Conservation (phyloP, 2,888 invertebrate species). For the Cataglyphis cursor region DNA sequence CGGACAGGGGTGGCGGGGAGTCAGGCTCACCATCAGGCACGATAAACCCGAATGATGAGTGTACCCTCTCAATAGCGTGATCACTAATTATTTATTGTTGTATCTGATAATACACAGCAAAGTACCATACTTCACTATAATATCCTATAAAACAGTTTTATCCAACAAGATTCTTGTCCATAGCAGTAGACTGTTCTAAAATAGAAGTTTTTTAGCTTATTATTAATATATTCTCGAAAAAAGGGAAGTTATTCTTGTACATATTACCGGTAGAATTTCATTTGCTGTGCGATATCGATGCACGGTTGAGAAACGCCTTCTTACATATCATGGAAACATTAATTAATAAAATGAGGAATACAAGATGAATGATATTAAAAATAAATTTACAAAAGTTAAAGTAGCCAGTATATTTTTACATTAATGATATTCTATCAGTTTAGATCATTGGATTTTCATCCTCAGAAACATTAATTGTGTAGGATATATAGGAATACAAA, state of each 20-base stretch:
- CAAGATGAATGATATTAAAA: constrained; percentile 11
- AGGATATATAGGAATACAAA: neutral
- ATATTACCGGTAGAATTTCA: constrained; percentile 62
- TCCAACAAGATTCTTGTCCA: constrained; percentile 65
- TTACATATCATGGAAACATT: constrained; percentile 1
- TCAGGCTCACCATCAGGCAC: constrained; percentile 87
- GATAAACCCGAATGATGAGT: constrained; percentile 85
- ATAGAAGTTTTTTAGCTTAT: constrained; percentile 68
- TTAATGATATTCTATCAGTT: neutral
- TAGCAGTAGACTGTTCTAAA: constrained; percentile 72
- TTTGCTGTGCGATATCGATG: constrained; percentile 61
- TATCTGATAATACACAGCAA: constrained; percentile 69
- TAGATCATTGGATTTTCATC: neutral
- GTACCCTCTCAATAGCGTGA: constrained; percentile 79
- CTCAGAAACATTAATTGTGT: constrained; percentile 5
- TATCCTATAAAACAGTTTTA: constrained; percentile 59
- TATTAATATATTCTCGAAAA: constrained; percentile 28
- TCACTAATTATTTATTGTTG: constrained; percentile 73
- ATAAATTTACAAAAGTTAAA: constrained; percentile 11
- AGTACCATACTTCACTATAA: constrained; percentile 64
- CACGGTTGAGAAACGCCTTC: constrained; percentile 58
- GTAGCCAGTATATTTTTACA: neutral
- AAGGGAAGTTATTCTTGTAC: constrained; percentile 69
- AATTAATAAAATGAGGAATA: constrained; percentile 16
- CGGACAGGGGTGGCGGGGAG: constrained; percentile 86